Percentiles rank a stretch among this genome's conserved stretches.
phyloP scores from a whole-genome alignment of 1,140 invertebrate species.

The Stegodyphus dumicola region DNA sequence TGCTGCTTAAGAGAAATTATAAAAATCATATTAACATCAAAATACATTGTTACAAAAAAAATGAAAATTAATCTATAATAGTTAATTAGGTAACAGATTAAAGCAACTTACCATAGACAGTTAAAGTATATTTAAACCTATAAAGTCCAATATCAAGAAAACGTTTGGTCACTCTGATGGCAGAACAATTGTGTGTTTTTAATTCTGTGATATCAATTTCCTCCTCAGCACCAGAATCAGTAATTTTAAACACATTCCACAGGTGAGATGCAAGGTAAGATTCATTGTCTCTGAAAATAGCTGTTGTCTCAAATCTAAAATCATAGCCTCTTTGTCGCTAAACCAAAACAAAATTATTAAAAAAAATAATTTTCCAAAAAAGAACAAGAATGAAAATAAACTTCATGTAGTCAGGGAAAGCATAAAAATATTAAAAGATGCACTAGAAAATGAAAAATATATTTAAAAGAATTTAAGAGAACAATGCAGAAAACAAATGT shows the following conservation, averaged over 20 bases:
- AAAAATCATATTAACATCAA: no score
- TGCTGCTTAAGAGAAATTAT: no score
- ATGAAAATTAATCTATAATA: no score
- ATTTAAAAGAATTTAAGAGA: no score
- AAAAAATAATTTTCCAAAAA: neutral
- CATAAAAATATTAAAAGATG: no score
- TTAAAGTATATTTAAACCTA: constrained; percentile 43
- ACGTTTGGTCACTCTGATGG: constrained; percentile 26
- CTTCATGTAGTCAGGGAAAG: no score
- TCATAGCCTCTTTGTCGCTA: constrained; percentile 37
- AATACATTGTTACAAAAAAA: no score
- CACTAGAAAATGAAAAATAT: no score
- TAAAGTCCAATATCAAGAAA: constrained; percentile 32
- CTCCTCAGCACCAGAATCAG: constrained; percentile 14
- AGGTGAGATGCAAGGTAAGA: constrained; percentile 45
- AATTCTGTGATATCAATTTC: constrained; percentile 42
- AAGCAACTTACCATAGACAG: constrained; percentile 43
- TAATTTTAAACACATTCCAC: constrained; percentile 24
- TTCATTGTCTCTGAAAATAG: constrained; percentile 38
- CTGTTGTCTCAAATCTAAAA: constrained; percentile 43
- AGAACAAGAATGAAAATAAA: neutral
- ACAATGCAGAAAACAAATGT: no score
- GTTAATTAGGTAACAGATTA: no score
- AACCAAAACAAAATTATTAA: neutral
- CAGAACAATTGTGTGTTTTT: constrained; percentile 47